These are phyloP conservation scores for Hemicrepidius hirtus DNA, from an alignment of 2,888 invertebrate genomes.

Conservation along the genomic window DNA sequence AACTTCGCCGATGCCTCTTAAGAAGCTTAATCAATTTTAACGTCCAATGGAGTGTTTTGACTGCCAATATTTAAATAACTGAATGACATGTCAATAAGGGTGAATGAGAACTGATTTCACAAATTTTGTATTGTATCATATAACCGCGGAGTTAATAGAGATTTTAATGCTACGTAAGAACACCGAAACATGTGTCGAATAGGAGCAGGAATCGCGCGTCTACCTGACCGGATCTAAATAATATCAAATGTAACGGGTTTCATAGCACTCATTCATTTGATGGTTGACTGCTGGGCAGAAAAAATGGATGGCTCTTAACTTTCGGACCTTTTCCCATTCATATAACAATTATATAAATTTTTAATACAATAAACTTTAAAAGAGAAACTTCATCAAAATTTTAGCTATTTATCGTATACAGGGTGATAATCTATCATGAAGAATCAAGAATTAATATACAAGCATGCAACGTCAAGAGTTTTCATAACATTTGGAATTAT, in stretches of 20 bases:
- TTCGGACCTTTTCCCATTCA: conserved; percentile 45
- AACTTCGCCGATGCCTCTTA: conserved; percentile 37
- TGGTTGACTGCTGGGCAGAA: conserved; percentile 51
- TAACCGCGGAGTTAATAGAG: neutral
- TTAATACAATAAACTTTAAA: conserved; percentile 10
- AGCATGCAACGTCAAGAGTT: too few species aligned
- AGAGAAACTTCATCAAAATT: neutral
- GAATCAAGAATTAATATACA: too few species aligned
- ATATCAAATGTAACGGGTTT: conserved; percentile 64
- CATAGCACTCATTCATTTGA: conserved; percentile 48
- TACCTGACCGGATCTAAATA: conserved; percentile 64
- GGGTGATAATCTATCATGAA: too few species aligned
- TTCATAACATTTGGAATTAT: too few species aligned
- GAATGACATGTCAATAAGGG: conserved; percentile 25
- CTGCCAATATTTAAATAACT: conserved; percentile 43
- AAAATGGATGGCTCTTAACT: conserved; percentile 53
- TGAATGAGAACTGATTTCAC: conserved; percentile 22
- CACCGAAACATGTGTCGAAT: conserved; percentile 61
- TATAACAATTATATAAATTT: conserved; percentile 52
- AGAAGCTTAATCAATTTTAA: conserved; percentile 44
- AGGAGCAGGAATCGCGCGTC: conserved; percentile 57
- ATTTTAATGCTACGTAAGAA: conserved; percentile 26
- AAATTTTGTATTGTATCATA: conserved; percentile 20
- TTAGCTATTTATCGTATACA: neutral
- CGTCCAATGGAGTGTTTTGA: conserved; percentile 47